These are phyloP conservation scores for Homalodisca vitripennis DNA, from an alignment of 1,140 invertebrate species.

Conservation along the genomic window DNA sequence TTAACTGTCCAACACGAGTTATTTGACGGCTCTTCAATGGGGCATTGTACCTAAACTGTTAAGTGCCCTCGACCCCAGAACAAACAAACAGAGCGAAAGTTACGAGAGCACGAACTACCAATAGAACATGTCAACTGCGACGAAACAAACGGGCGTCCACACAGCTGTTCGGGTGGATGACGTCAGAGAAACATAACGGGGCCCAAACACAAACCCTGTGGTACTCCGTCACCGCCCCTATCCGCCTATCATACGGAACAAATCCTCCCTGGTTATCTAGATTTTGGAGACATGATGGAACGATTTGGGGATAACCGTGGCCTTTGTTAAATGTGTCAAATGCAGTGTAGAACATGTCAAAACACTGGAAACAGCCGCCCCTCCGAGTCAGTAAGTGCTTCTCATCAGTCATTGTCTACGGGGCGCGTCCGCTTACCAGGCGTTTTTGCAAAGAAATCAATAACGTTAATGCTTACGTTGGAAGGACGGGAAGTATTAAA, in stretches of 20 bases:
- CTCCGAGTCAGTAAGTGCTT: no score
- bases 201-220: background rate
- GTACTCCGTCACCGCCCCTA: background rate
- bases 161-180: background rate
- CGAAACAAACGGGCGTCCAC: background rate
- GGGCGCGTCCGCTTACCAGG: no score
- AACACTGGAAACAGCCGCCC: no score
- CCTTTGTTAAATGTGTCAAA: constrained; percentile 17
- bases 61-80: no score
- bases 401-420: no score
- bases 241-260: background rate
- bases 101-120: background rate
- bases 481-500: no score
- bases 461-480: no score
- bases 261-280: background rate
- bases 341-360: background rate
- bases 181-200: background rate
- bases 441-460: no score
- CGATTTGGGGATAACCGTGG: constrained; percentile 10
- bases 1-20: no score
- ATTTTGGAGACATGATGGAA: background rate
- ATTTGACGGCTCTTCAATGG: no score
- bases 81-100: background rate
- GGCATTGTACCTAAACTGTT: no score
- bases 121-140: background rate